phyloP scores from a whole-genome alignment of 35 echinoderm and acorn worm species.

The Strongylocentrotus purpuratus region DNA sequence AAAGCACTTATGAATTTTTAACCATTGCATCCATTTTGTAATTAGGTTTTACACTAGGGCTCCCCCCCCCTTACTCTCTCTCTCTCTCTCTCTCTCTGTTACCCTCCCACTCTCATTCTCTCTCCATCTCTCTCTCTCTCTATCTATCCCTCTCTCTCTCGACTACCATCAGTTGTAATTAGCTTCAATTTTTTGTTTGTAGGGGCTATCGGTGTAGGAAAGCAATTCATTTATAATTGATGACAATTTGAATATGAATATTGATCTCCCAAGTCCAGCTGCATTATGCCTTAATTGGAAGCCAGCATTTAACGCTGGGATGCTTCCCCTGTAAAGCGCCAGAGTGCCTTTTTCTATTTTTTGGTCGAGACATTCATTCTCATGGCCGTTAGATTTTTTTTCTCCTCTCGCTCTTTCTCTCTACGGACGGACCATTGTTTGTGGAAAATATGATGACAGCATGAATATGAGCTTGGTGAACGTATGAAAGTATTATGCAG shows the following conservation, averaged over 20 bases:
- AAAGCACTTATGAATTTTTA: constrained; percentile 41
- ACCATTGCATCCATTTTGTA: constrained; percentile 26
- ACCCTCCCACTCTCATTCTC: not conserved
- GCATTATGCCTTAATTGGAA: constrained; percentile 28
- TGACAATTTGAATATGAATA: constrained; percentile 6
- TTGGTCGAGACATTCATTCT: not conserved
- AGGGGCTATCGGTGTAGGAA: not conserved
- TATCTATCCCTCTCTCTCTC: too few species aligned
- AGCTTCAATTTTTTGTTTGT: constrained; percentile 26
- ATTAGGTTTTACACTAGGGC: not conserved
- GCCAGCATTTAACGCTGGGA: not conserved
- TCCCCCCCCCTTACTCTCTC: not conserved
- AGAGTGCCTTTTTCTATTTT: not conserved
- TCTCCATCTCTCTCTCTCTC: not conserved
- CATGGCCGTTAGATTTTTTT: not conserved
- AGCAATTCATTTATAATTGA: constrained; percentile 19
- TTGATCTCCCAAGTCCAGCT: constrained; percentile 34
- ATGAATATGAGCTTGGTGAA: not conserved
- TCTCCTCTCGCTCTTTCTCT: not conserved
- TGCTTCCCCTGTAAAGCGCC: not conserved
- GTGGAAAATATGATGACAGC: not conserved
- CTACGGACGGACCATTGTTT: not conserved
- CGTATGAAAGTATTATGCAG: not conserved
- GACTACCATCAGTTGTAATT: not conserved
- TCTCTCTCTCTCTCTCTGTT: not conserved